phyloP scores from a whole-genome alignment of 2,113 vertebrate species.

The Oostethus manadensis region DNA sequence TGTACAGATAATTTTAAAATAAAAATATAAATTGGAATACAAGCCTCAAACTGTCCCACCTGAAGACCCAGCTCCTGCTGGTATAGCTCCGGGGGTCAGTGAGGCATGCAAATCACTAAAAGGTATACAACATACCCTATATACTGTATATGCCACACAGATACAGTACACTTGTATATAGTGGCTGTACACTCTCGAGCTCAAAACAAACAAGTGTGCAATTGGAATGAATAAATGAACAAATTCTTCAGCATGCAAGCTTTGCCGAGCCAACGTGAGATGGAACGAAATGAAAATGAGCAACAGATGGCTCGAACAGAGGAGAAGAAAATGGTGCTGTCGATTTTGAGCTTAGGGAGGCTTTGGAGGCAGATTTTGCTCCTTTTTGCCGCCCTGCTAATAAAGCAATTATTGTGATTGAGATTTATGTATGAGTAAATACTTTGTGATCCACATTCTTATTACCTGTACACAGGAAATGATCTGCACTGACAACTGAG shows the following conservation, averaged over 20 bases:
- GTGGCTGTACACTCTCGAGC: background rate
- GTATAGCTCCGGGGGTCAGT: too few species aligned
- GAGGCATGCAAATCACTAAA: too few species aligned
- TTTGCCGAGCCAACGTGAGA: slow-evolving; percentile 1
- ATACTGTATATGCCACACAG: background rate
- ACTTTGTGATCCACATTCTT: background rate
- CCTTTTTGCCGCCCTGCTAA: too few species aligned
- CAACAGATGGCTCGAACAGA: slow-evolving; percentile 5
- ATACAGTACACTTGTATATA: background rate
- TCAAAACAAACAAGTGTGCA: background rate
- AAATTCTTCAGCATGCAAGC: background rate
- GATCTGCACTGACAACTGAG: too few species aligned
- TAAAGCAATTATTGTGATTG: background rate
- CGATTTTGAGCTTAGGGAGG: slow-evolving; percentile 1
- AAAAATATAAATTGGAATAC: too few species aligned
- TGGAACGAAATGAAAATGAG: slow-evolving; percentile 7
- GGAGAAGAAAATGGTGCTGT: background rate
- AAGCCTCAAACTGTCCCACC: too few species aligned
- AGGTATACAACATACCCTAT: too few species aligned
- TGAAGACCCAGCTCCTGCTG: too few species aligned
- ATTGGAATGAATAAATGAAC: slow-evolving; percentile 2
- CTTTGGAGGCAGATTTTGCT: slow-evolving; percentile 1
- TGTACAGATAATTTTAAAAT: too few species aligned
- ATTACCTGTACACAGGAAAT: background rate
- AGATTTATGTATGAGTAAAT: background rate